These are phyloP conservation scores for Hyla sarda DNA, from an alignment of 2,113 vertebrate genomes.

Conservation along the genomic window DNA sequence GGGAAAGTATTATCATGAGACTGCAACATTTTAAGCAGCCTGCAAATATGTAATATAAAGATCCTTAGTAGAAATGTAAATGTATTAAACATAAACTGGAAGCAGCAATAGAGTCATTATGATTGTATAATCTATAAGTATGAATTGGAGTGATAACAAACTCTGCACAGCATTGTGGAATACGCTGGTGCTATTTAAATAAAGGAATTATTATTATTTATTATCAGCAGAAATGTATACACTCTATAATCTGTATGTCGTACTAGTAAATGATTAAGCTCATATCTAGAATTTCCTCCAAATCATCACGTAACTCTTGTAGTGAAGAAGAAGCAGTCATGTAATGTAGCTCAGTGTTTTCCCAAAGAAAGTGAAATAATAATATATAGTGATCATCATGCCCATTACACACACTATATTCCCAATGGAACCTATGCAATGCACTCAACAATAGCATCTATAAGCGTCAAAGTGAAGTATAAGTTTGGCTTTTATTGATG, in stretches of 20 bases:
- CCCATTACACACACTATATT: background rate
- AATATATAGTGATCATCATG: background rate
- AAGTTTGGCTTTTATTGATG: background rate
- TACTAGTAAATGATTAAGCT: background rate
- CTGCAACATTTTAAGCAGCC: background rate
- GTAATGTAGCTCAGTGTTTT: background rate
- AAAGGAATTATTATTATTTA: no score
- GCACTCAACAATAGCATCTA: no score
- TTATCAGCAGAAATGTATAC: background rate
- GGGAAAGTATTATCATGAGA: background rate
- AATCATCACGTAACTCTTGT: background rate
- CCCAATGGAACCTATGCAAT: background rate
- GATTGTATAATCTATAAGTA: background rate
- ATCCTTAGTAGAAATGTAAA: background rate
- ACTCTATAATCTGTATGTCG: background rate
- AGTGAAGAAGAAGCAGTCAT: background rate
- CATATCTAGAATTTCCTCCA: background rate
- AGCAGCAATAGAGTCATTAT: background rate
- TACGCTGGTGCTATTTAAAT: no score
- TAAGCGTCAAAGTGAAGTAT: background rate
- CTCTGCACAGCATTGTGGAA: no score
- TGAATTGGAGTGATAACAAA: no score
- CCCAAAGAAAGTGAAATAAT: background rate
- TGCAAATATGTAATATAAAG: background rate
- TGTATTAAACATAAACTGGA: background rate